Conservation (phyloP, 2,797 vertebrate species). For the Chloroceryle amazona region DNA sequence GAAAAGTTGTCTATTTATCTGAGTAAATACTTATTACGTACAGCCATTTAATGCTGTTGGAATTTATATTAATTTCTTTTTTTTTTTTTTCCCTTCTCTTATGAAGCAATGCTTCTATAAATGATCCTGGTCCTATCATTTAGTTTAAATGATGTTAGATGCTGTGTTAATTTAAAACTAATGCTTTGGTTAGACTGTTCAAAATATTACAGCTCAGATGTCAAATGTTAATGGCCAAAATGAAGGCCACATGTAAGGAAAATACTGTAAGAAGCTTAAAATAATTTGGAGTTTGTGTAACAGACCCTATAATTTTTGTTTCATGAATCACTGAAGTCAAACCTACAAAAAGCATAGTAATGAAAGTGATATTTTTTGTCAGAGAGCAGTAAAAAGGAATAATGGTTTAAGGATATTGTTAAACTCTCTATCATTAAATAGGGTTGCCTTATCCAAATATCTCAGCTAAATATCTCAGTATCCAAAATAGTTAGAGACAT, state of each 20-base stretch:
- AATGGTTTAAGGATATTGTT: background rate
- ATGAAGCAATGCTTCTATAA: background rate
- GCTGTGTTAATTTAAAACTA: background rate
- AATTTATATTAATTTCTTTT: background rate
- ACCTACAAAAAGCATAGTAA: background rate
- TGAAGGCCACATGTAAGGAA: background rate
- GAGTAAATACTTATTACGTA: background rate
- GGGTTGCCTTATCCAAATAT: background rate
- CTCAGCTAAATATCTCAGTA: background rate
- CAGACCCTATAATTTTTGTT: background rate
- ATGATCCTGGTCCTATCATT: background rate
- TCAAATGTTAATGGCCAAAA: slow-evolving; percentile 15
- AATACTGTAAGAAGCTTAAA: background rate
- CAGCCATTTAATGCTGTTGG: background rate
- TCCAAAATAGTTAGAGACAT: background rate
- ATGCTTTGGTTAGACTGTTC: background rate
- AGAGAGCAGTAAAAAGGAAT: background rate
- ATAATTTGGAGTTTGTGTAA: background rate
- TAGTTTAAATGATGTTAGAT: background rate
- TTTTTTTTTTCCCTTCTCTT: background rate
- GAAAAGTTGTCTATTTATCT: background rate
- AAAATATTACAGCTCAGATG: background rate
- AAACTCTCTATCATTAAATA: background rate
- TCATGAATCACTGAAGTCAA: background rate
- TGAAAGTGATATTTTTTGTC: background rate